Conservation (phyloP, 2,888 invertebrate species). For the Didymodactylos carnosus region DNA sequence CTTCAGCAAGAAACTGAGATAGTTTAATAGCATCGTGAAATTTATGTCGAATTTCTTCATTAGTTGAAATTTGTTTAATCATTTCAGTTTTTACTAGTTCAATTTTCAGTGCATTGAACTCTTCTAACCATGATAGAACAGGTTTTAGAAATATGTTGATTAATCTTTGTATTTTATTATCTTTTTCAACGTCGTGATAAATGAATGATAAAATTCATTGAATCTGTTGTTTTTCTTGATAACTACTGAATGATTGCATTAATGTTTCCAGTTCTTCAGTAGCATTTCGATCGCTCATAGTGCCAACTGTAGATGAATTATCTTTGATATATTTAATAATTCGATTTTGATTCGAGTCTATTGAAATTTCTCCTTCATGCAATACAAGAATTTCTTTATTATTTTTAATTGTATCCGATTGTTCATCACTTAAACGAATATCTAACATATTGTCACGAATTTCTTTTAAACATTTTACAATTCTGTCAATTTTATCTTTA, state of each 20-base stretch:
- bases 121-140: background rate
- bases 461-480: background rate
- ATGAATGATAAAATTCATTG: background rate
- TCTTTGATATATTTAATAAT: background rate
- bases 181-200: background rate
- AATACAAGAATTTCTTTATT: background rate
- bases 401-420: background rate
- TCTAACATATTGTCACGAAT: no score
- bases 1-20: background rate
- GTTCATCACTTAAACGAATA: no score
- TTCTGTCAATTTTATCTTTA: background rate
- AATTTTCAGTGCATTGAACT: background rate
- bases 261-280: background rate
- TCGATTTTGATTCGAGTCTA: background rate
- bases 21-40: background rate
- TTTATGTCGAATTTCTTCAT: background rate
- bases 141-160: background rate
- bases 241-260: background rate
- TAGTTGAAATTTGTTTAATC: background rate
- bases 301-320: background rate
- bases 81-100: background rate
- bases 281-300: background rate
- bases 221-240: background rate
- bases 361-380: background rate
- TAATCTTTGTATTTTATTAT: background rate